These are phyloP conservation scores for Agonopterix alstromeriana DNA, from an alignment of 2,888 invertebrate genomes.

Conservation along the genomic window DNA sequence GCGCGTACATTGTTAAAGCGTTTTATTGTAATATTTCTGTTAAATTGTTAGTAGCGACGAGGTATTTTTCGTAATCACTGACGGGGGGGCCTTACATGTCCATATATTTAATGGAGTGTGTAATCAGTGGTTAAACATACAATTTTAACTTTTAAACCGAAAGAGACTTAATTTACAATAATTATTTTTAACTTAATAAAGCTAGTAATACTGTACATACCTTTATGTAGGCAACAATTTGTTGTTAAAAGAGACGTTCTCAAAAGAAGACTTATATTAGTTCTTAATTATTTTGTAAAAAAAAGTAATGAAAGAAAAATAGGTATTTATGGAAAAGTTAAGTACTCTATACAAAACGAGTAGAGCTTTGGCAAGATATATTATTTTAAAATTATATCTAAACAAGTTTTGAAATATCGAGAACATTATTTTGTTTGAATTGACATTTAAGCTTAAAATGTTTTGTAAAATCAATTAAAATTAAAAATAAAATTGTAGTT, in stretches of 20 bases:
- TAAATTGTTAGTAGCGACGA: too few relatives aligned
- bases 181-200: conserved; percentile 61
- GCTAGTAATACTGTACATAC: conserved; percentile 76
- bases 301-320: neutral
- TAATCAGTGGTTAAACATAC: neutral
- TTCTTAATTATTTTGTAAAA: neutral
- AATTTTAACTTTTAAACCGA: conserved; percentile 23
- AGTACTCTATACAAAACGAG: conserved; percentile 44
- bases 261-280: neutral
- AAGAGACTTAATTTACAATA: conserved; percentile 15
- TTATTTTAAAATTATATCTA: conserved; percentile 1
- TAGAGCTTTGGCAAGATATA: conserved; percentile 66
- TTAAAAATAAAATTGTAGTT: conserved; percentile 1
- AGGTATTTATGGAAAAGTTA: conserved; percentile 23
- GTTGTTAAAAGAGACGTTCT: neutral
- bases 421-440: neutral
- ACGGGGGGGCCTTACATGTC: too few relatives aligned
- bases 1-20: neutral
- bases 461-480: neutral
- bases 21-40: neutral
- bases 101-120: neutral
- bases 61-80: too few relatives aligned
- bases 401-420: neutral
- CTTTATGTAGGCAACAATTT: conserved; percentile 44
- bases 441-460: conserved; percentile 16